Conservation (phyloP, 2,113 vertebrate genomes). For the Silurus asotus region DNA sequence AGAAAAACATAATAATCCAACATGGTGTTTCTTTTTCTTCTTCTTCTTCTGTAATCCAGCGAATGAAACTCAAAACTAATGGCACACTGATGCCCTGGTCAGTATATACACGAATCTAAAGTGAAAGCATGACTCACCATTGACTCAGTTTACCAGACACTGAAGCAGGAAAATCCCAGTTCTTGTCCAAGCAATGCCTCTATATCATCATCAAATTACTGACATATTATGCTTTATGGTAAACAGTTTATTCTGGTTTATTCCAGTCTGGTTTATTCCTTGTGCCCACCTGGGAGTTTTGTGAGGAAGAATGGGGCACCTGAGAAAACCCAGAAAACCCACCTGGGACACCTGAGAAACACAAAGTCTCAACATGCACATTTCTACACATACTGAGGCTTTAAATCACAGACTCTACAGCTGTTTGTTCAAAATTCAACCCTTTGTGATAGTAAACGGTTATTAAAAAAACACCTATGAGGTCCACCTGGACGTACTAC, state of each 20-base stretch:
- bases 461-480: too few species aligned
- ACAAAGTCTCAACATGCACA: background rate
- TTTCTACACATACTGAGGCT: background rate
- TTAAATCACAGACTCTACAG: background rate
- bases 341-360: background rate
- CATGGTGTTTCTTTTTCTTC: constrained; percentile 8
- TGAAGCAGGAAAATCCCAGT: background rate
- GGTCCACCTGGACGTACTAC: background rate
- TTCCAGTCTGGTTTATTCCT: too few species aligned
- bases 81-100: background rate
- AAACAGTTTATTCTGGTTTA: too few species aligned
- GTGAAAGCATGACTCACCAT: background rate
- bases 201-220: too few species aligned
- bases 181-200: background rate
- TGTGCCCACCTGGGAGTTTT: background rate
- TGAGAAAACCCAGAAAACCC: background rate
- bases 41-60: background rate
- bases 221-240: too few species aligned
- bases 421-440: background rate
- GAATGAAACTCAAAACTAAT: background rate
- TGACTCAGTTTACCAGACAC: background rate
- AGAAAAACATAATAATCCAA: background rate
- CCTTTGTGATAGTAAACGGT: background rate
- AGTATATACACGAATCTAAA: background rate
- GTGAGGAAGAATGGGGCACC: background rate